Evolutionary conservation across 2,113 vertebrate species (phyloP).

Genomic region (Psophia crepitans): DNA sequence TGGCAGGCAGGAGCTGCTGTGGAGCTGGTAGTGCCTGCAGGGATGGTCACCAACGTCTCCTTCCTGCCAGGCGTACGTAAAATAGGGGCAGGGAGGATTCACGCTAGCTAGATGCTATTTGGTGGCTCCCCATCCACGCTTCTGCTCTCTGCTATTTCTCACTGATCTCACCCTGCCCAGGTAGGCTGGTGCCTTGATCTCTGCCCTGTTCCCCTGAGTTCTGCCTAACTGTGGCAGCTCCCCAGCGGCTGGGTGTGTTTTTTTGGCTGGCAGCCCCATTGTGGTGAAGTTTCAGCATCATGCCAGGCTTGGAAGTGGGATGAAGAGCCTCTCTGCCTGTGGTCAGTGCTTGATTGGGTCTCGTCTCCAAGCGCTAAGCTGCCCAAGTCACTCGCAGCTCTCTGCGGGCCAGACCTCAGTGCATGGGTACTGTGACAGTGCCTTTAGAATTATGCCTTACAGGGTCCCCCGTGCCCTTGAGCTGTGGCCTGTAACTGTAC

Average conservation of each 20-base stretch:
- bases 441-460: background rate
- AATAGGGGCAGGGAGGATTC: background rate
- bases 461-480: background rate
- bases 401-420: background rate
- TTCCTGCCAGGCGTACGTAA: background rate
- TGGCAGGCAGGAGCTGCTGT: background rate
- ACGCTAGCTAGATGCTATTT: rapidly evolving
- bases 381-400: background rate
- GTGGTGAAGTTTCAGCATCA: background rate
- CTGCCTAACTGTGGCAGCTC: background rate
- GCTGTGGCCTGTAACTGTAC: background rate
- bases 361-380: background rate
- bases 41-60: background rate
- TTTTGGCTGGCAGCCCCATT: background rate
- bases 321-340: background rate
- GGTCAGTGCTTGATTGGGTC: background rate
- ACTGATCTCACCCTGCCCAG: background rate
- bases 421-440: rapidly evolving
- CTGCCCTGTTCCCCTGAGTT: background rate
- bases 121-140: background rate
- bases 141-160: background rate
- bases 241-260: background rate
- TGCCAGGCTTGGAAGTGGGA: background rate
- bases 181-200: background rate
- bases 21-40: background rate